Percentiles rank a stretch among this genome's conserved stretches.
These are phyloP conservation scores for Drosophila tropicalis DNA, from an alignment of 1,140 invertebrate genomes.

Conservation along the genomic window DNA sequence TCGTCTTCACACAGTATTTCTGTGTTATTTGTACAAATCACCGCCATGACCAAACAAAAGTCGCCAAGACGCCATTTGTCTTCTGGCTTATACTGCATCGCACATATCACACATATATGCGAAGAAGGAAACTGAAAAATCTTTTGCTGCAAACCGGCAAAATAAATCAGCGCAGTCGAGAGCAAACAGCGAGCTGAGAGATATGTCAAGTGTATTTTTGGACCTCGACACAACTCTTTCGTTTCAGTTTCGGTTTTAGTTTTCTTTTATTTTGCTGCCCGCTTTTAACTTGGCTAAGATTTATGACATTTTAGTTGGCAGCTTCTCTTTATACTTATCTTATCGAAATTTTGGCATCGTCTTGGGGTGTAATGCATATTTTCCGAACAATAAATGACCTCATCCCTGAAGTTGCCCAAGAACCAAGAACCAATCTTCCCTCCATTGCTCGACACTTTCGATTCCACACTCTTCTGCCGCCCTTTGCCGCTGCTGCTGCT, in stretches of 20 bases:
- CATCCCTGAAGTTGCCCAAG: conserved; percentile 31
- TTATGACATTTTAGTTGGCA: conserved; percentile 83
- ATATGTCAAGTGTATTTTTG: conserved; percentile 77
- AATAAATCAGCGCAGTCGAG: conserved; percentile 79
- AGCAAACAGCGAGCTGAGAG: conserved; percentile 33
- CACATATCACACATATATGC: conserved; percentile 43
- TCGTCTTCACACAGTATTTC: conserved; percentile 9
- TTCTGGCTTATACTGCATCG: conserved; percentile 76
- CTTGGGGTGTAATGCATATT: conserved; percentile 55
- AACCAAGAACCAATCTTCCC: conserved; percentile 14
- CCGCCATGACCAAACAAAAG: conserved; percentile 68
- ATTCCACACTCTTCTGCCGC: background rate
- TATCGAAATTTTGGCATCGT: conserved; percentile 80
- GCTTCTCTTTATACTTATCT: conserved; percentile 75
- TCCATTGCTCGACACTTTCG: conserved; percentile 4
- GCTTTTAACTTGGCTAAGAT: conserved; percentile 69
- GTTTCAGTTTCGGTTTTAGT: conserved; percentile 52
- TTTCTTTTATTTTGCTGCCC: conserved; percentile 37
- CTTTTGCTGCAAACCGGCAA: conserved; percentile 81
- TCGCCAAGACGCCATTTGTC: conserved; percentile 79
- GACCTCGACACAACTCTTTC: conserved; percentile 75
- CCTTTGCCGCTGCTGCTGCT: background rate
- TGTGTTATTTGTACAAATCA: conserved; percentile 39
- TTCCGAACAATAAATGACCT: conserved; percentile 50
- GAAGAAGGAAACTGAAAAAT: conserved; percentile 23